Percentiles rank a stretch among this genome's conserved stretches.
These are phyloP conservation scores for Ellobium chinense DNA, from an alignment of 2,888 invertebrate genomes.

Conservation along the genomic window DNA sequence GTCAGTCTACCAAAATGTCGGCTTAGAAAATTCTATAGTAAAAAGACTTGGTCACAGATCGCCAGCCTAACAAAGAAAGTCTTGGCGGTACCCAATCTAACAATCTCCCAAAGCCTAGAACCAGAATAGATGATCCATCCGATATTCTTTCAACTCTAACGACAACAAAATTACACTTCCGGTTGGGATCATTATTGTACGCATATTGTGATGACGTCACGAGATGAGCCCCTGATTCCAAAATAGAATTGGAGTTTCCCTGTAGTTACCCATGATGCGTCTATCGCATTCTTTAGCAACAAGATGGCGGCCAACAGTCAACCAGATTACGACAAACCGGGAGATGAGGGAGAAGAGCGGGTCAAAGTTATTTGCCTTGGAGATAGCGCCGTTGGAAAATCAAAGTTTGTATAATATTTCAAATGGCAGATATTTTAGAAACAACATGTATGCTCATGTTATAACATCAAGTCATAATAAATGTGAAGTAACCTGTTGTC, in stretches of 20 bases:
- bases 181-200: no score
- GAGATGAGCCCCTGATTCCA: no score
- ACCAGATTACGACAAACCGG: slow-evolving; percentile 72
- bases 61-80: no score
- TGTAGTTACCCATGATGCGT: slow-evolving; percentile 35
- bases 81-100: no score
- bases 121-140: no score
- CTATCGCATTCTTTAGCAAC: slow-evolving; percentile 53
- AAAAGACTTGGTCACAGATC: no score
- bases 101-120: no score
- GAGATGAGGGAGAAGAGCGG: slow-evolving; percentile 67
- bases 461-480: neutral
- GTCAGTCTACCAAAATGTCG: no score
- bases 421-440: no score
- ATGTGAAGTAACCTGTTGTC: neutral
- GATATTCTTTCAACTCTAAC: no score
- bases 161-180: no score
- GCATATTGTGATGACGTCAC: slow-evolving; percentile 2
- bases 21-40: no score
- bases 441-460: neutral
- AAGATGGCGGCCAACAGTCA: slow-evolving; percentile 49
- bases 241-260: neutral
- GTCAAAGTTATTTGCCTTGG: slow-evolving; percentile 82
- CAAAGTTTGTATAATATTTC: slow-evolving; percentile 80
- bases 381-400: slow-evolving; percentile 83